Percentiles rank a stretch among this genome's conserved stretches.
These are phyloP conservation scores for Sebastolobus altivelis DNA, from an alignment of 2,797 vertebrate genomes.

Conservation along the genomic window DNA sequence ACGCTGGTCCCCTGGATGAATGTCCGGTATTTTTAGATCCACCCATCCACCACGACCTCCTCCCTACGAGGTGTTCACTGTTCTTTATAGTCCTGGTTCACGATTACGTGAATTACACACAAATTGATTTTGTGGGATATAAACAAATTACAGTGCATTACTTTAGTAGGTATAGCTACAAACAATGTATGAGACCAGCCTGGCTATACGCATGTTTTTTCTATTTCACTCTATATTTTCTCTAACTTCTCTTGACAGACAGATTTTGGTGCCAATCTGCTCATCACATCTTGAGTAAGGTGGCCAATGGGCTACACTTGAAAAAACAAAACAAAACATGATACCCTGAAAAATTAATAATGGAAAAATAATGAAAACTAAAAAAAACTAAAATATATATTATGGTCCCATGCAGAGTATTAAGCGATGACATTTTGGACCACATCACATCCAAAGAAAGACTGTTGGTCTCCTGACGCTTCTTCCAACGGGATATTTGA, in stretches of 20 bases:
- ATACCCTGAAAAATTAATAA: neutral
- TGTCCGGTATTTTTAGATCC: no score
- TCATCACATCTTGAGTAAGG: neutral
- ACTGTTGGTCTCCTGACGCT: constrained; percentile 21
- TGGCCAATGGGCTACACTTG: neutral
- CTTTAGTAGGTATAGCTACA: no score
- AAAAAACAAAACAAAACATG: neutral
- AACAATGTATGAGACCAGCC: no score
- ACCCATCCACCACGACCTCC: no score
- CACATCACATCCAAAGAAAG: constrained; percentile 14
- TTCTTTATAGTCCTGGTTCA: no score
- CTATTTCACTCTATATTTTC: constrained; percentile 17
- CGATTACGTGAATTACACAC: no score
- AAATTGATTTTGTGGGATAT: no score
- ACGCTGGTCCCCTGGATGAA: no score
- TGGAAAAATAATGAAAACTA: neutral
- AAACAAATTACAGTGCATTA: no score
- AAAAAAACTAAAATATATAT: neutral
- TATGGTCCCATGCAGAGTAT: neutral
- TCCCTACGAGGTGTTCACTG: no score
- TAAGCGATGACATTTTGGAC: constrained; percentile 20
- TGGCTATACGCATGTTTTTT: neutral
- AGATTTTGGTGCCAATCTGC: neutral
- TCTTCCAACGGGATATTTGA: constrained; percentile 55
- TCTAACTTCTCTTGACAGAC: constrained; percentile 34